These are phyloP conservation scores for Synchiropus splendidus DNA, from an alignment of 2,113 vertebrate genomes.

Conservation along the genomic window DNA sequence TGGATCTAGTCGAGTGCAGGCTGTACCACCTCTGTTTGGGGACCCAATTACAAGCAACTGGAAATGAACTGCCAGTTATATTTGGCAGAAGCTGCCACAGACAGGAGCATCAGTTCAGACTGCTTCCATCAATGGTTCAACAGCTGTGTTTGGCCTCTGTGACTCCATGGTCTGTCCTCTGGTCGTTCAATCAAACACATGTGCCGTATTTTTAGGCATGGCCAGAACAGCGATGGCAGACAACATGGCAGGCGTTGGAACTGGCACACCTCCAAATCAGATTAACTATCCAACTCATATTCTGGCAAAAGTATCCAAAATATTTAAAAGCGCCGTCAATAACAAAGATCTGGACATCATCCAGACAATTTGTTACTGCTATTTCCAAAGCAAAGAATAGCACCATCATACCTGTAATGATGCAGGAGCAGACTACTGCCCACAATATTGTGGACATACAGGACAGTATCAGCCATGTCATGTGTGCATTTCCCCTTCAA, in stretches of 20 bases:
- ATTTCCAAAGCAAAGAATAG: too few species aligned
- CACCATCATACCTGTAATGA: too few species aligned
- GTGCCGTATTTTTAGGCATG: constrained; percentile 27
- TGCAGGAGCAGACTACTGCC: too few species aligned
- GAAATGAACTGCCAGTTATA: too few species aligned
- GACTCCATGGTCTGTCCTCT: constrained; percentile 1
- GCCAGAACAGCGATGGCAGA: background rate
- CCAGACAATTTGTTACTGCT: too few species aligned
- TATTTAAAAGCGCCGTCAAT: constrained; percentile 1
- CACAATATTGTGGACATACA: too few species aligned
- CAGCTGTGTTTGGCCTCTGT: constrained; percentile 3
- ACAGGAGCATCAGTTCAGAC: background rate
- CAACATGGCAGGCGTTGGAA: constrained; percentile 7
- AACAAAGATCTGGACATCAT: constrained; percentile 6
- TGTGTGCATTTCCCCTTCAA: too few species aligned
- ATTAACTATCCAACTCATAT: background rate
- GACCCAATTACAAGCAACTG: too few species aligned
- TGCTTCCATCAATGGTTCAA: constrained; percentile 4
- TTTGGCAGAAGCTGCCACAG: too few species aligned
- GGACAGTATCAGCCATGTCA: background rate
- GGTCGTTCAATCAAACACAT: constrained; percentile 15
- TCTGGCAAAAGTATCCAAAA: too few species aligned
- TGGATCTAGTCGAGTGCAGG: too few species aligned
- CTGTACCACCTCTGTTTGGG: too few species aligned
- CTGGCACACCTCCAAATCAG: constrained; percentile 15